These are phyloP conservation scores for Neoascia interrupta DNA, from an alignment of 2,888 invertebrate species.

Conservation along the genomic window DNA sequence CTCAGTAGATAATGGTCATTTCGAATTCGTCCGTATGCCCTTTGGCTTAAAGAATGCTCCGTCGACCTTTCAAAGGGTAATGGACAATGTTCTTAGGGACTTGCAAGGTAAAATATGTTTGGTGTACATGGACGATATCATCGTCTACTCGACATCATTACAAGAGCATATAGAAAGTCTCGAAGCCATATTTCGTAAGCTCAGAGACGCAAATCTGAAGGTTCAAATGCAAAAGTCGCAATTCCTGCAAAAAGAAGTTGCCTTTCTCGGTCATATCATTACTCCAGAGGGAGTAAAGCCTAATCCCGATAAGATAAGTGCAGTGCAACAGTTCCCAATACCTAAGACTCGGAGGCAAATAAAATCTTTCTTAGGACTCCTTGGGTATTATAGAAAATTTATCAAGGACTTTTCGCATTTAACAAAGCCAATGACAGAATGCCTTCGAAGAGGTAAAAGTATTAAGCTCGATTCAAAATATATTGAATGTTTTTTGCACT, in stretches of 20 bases:
- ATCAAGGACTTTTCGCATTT: conserved; percentile 26
- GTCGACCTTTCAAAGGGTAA: conserved; percentile 3
- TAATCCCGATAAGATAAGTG: conserved; percentile 16
- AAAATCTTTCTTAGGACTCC: conserved; percentile 12
- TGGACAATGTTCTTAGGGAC: conserved; percentile 5
- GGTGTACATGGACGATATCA: not conserved
- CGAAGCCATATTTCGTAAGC: not conserved
- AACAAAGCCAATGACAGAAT: conserved; percentile 23
- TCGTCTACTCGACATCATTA: conserved; percentile 2
- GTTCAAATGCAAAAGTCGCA: conserved; percentile 7
- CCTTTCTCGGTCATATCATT: conserved; percentile 6
- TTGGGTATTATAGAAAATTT: conserved; percentile 38
- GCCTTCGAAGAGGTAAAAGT: too few relatives aligned
- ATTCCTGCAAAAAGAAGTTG: conserved; percentile 11
- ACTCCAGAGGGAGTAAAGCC: conserved; percentile 15
- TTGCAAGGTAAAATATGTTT: conserved; percentile 16
- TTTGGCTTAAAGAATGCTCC: not conserved
- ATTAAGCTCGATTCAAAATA: conserved; percentile 15
- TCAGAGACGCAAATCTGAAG: not conserved
- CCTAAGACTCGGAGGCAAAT: conserved; percentile 23
- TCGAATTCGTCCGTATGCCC: conserved; percentile 3
- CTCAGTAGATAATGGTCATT: not conserved
- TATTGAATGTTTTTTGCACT: conserved; percentile 10
- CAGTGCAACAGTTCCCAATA: conserved; percentile 25
- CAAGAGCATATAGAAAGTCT: conserved; percentile 14